A percentile compares a stretch with the other conserved stretches of the same genome.
phyloP scores from a whole-genome alignment of 92 coral and sea anemone species.

The Zoanthus sansibaricus region DNA sequence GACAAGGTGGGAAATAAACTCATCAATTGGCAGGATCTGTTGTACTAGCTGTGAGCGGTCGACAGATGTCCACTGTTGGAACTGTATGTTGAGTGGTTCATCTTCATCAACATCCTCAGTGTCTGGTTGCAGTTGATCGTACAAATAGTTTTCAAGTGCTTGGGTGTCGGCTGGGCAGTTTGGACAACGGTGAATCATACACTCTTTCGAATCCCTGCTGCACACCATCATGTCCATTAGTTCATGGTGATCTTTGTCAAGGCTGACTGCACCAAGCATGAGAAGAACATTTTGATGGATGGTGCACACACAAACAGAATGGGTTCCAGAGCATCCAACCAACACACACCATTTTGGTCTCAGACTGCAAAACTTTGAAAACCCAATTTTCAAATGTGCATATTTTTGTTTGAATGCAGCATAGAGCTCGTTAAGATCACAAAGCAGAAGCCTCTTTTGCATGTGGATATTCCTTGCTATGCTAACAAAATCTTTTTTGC shows the following conservation, averaged over 20 bases:
- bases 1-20: conserved; percentile 47
- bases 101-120: conserved; percentile 38
- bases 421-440: conserved; percentile 44
- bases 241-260: conserved; percentile 57
- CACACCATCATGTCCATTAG: conserved; percentile 59
- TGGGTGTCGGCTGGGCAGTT: conserved; percentile 54
- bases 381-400: conserved; percentile 41
- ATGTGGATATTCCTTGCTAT: conserved; percentile 47
- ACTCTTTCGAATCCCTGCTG: conserved; percentile 44
- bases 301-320: conserved; percentile 64
- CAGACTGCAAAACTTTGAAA: conserved; percentile 59
- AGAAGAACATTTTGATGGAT: conserved; percentile 52
- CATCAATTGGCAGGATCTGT: conserved; percentile 48
- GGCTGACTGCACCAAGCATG: conserved; percentile 51
- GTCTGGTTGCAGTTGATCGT: conserved; percentile 50
- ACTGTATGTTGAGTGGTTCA: conserved; percentile 45
- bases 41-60: conserved; percentile 54
- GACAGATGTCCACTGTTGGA: conserved; percentile 61
- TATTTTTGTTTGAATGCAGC: conserved; percentile 52
- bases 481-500: conserved; percentile 46
- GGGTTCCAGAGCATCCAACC: conserved; percentile 60
- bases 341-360: conserved; percentile 67
- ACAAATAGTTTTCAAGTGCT: conserved; percentile 49
- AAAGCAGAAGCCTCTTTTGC: conserved; percentile 55
- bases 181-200: conserved; percentile 56